These are phyloP conservation scores for Eupithecia subumbrata DNA, from an alignment of 2,888 invertebrate genomes.

Conservation along the genomic window DNA sequence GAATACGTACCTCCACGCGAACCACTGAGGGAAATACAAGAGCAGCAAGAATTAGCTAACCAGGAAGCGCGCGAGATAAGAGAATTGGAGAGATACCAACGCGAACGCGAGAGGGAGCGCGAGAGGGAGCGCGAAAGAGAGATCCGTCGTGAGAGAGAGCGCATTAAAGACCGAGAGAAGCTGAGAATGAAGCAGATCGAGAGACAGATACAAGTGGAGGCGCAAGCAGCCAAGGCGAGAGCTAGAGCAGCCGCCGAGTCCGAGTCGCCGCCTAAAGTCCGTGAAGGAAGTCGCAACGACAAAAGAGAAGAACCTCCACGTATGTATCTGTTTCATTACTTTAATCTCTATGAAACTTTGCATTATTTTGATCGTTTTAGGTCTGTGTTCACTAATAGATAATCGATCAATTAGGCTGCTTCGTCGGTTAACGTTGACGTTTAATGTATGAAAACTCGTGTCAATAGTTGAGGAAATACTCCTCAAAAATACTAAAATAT, in stretches of 20 bases:
- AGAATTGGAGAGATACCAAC: neutral
- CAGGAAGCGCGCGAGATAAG: conserved; percentile 46
- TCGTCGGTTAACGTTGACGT: too few relatives aligned
- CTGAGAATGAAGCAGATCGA: neutral
- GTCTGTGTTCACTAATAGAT: too few relatives aligned
- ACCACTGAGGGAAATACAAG: conserved; percentile 13
- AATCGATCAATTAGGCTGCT: too few relatives aligned
- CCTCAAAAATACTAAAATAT: neutral
- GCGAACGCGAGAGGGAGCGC: neutral
- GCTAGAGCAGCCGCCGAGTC: neutral
- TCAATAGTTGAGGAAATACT: too few relatives aligned
- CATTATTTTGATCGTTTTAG: too few relatives aligned
- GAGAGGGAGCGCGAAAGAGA: neutral
- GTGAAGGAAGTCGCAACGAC: neutral
- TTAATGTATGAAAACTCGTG: too few relatives aligned
- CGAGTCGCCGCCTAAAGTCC: neutral
- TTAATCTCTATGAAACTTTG: too few relatives aligned
- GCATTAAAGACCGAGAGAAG: neutral
- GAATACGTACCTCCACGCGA: neutral
- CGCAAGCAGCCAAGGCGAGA: neutral
- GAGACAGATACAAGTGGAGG: neutral
- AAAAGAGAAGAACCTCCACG: conserved; percentile 88
- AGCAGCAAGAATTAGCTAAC: neutral
- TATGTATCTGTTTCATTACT: conserved; percentile 71
- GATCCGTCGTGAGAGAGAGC: neutral